These are phyloP conservation scores for Emmelina monodactyla DNA, from an alignment of 2,888 invertebrate species.

Conservation along the genomic window DNA sequence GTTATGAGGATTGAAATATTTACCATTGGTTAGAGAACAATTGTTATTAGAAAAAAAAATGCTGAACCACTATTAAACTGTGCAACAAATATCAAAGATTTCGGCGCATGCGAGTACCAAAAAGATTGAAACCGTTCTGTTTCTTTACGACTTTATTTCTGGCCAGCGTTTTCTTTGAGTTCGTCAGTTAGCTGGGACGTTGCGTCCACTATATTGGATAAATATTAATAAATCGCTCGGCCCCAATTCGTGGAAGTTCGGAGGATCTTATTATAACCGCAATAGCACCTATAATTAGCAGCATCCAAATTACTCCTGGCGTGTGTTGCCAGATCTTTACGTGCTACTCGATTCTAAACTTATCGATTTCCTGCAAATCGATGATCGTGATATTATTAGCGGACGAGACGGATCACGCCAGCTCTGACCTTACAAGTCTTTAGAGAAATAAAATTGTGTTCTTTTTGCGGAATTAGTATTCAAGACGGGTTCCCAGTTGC, in stretches of 20 bases:
- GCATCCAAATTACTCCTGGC: conserved; percentile 57
- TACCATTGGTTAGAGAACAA: too few relatives aligned
- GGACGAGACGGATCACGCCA: background rate
- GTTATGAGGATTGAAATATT: too few relatives aligned
- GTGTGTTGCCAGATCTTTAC: conserved; percentile 47
- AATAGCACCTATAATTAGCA: conserved; percentile 66
- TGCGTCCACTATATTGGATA: conserved; percentile 56
- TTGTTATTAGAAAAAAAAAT: too few relatives aligned
- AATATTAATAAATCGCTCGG: conserved; percentile 64
- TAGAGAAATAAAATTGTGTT: too few relatives aligned
- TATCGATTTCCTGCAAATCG: conserved; percentile 30
- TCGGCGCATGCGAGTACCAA: too few relatives aligned
- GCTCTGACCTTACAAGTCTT: background rate
- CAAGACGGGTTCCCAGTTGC: background rate
- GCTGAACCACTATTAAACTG: background rate
- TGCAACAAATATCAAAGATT: conserved; percentile 6
- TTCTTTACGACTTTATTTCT: conserved; percentile 64
- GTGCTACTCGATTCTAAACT: conserved; percentile 38
- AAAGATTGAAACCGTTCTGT: conserved; percentile 60
- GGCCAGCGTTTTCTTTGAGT: conserved; percentile 61
- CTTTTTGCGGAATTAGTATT: too few relatives aligned
- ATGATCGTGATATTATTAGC: conserved; percentile 24
- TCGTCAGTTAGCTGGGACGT: conserved; percentile 60
- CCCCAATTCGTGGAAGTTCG: conserved; percentile 65
- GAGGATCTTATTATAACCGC: conserved; percentile 67